phyloP scores from a whole-genome alignment of 2,888 invertebrate genomes.

The Siphlonurus alternatus region DNA sequence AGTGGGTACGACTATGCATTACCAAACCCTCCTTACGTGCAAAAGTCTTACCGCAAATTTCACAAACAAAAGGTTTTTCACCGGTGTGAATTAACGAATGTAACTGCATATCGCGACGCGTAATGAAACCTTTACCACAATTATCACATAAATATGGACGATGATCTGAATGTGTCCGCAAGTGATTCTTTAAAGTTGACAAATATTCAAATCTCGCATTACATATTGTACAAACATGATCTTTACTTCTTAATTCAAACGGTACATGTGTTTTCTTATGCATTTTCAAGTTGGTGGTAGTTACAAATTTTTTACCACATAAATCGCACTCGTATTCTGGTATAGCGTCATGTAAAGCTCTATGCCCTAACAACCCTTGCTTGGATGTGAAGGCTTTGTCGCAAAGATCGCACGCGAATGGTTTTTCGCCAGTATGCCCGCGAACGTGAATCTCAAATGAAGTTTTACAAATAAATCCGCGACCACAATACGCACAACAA shows the following conservation, averaged over 20 bases:
- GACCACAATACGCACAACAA: background rate
- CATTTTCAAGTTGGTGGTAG: background rate
- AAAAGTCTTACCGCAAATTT: slow-evolving; percentile 42
- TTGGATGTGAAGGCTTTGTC: slow-evolving; percentile 28
- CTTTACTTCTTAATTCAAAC: background rate
- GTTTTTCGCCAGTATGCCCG: background rate
- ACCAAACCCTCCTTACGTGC: slow-evolving; percentile 39
- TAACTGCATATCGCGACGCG: slow-evolving; percentile 37
- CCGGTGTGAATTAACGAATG: slow-evolving; percentile 42
- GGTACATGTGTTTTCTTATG: background rate
- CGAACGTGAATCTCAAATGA: background rate
- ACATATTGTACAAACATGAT: background rate
- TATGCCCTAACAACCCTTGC: slow-evolving; percentile 28
- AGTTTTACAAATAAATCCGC: background rate
- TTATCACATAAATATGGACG: slow-evolving; percentile 41
- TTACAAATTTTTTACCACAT: background rate
- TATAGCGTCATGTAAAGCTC: background rate
- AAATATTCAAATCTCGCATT: background rate
- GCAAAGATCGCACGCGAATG: background rate
- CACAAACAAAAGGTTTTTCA: slow-evolving; percentile 41
- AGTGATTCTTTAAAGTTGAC: background rate
- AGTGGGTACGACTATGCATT: slow-evolving; percentile 39
- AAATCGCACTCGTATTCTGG: background rate
- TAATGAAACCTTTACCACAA: slow-evolving; percentile 42
- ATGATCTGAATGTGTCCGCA: slow-evolving; percentile 34